phyloP scores from a whole-genome alignment of 53 echinoderm and acorn worm species.

The Glandiceps talaboti region DNA sequence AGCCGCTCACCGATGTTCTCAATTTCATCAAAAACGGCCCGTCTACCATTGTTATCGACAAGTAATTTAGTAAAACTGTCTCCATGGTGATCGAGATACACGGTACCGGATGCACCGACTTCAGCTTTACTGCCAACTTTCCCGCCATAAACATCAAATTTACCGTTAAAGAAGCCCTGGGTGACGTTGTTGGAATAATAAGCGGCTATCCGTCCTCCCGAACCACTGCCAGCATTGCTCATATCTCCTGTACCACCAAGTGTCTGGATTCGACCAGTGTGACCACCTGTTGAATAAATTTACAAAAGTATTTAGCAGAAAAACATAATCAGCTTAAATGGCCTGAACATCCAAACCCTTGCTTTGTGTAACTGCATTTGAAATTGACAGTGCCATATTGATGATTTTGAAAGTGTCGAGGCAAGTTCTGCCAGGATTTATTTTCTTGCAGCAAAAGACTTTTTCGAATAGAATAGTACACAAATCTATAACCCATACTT shows the following conservation, averaged over 20 bases:
- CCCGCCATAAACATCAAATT: conserved; percentile 48
- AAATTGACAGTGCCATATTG: no score
- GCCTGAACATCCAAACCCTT: no score
- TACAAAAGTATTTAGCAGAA: background rate
- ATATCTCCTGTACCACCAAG: conserved; percentile 41
- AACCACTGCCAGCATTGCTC: conserved; percentile 33
- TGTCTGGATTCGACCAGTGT: conserved; percentile 49
- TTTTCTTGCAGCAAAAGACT: no score
- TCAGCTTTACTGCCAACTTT: conserved; percentile 37
- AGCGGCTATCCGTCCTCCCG: conserved; percentile 70
- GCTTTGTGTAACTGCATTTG: no score
- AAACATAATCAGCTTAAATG: no score
- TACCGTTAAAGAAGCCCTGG: conserved; percentile 67
- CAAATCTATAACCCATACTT: no score
- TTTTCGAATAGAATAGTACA: no score
- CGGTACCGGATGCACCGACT: conserved; percentile 49
- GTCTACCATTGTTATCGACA: conserved; percentile 48
- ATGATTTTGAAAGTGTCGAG: no score
- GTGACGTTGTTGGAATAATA: conserved; percentile 70
- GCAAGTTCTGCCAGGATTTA: no score
- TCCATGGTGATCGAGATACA: conserved; percentile 20
- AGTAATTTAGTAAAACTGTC: conserved; percentile 28
- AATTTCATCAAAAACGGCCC: conserved; percentile 42
- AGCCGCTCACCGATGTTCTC: conserved; percentile 59
- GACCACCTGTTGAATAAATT: conserved; percentile 23